phyloP scores from a whole-genome alignment of 2,113 vertebrate species.

The Rissa tridactyla region DNA sequence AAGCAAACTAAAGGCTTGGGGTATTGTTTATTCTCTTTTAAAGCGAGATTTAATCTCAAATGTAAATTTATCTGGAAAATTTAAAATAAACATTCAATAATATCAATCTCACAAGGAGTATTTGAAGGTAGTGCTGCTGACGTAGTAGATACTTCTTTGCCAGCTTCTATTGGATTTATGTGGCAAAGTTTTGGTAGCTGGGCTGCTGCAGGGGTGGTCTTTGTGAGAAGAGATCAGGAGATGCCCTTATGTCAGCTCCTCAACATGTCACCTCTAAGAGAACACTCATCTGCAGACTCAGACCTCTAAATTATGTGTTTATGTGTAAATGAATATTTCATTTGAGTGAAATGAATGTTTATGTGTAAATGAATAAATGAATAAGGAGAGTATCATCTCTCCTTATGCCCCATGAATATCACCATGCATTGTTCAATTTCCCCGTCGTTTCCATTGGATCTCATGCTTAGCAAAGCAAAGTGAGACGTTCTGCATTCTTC shows the following conservation, averaged over 20 bases:
- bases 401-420: not conserved
- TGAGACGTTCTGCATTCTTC: not conserved
- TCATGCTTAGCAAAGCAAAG: not conserved
- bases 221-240: not conserved
- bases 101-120: not conserved
- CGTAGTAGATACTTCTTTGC: not conserved
- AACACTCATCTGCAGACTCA: not conserved
- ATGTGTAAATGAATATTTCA: not conserved
- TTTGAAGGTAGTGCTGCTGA: not conserved
- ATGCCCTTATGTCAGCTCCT: not conserved
- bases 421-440: not conserved
- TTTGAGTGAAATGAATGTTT: too few relatives aligned
- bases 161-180: not conserved
- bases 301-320: not conserved
- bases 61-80: not conserved
- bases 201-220: not conserved
- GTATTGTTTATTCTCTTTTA: not conserved
- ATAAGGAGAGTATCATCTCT: not conserved
- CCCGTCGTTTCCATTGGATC: not conserved
- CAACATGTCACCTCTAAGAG: not conserved
- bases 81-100: not conserved
- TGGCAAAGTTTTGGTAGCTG: not conserved
- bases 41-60: not conserved
- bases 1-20: not conserved
- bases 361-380: too few relatives aligned